Evolutionary conservation across 2,888 invertebrate genomes (phyloP).

Genomic region (Meta bourneti): DNA sequence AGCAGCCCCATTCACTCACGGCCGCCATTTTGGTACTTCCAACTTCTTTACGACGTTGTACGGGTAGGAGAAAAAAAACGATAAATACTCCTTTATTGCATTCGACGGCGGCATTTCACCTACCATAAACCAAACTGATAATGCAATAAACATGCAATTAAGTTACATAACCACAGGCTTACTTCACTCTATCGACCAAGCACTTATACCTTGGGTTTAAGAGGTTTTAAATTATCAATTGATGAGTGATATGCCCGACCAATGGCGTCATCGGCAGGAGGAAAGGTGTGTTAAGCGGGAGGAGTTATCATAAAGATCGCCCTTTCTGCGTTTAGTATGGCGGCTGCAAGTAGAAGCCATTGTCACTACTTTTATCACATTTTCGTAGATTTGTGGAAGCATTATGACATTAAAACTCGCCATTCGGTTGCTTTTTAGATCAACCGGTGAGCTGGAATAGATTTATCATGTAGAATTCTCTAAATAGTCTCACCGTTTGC

Average conservation of each 20-base stretch:
- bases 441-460: constrained; percentile 5
- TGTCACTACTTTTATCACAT: constrained; percentile 47
- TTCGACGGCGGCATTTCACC: constrained; percentile 66
- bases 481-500: too few relatives aligned
- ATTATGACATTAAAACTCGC: constrained; percentile 38
- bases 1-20: constrained; percentile 25
- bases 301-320: constrained; percentile 55
- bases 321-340: constrained; percentile 57
- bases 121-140: constrained; percentile 76
- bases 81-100: constrained; percentile 69
- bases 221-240: constrained; percentile 74
- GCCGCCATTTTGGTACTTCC: constrained; percentile 72
- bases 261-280: constrained; percentile 62
- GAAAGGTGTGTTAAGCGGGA: constrained; percentile 72
- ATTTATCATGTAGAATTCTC: background rate
- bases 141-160: constrained; percentile 77
- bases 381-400: constrained; percentile 46
- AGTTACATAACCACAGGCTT: constrained; percentile 72
- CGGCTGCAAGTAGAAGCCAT: constrained; percentile 14
- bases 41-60: constrained; percentile 70
- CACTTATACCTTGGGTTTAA: constrained; percentile 70
- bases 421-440: constrained; percentile 8
- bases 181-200: constrained; percentile 54
- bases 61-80: constrained; percentile 59
- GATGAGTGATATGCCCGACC: constrained; percentile 68